Base-by-base conservation (phyloP, 2,797 vertebrate genomes). In the Labeo calbasu region DNA sequence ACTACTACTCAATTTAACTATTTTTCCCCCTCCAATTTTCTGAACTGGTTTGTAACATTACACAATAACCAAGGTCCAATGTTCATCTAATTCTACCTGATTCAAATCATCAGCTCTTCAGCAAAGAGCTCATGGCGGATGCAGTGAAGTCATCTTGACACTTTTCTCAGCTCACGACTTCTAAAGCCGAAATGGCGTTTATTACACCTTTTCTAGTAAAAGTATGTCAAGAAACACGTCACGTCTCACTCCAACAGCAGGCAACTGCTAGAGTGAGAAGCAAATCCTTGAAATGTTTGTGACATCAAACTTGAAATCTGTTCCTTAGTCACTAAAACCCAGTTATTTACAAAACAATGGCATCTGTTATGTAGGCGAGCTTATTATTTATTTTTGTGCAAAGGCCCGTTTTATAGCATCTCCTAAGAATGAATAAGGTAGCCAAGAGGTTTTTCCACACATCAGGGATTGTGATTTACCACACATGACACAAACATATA, bases 331-430 rank as follows among this genome's bases (percentile, higher is more conserved):
- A 51, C 68, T 21, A 32, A 65, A 28, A 83, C 48, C 55, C 55
- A 3, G 59, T 28, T 68, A 78, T 84, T 86, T 70, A 71, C 73
- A 79, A 86, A 86, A 80, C 68, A 85, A 79, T 48, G 66, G 48
- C 84, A 86, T 89, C 87, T 84, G 86, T 85, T 87, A 79, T 83
- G 86, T 81, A 84, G 79, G 87, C 63, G 86, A 88, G 51, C 61
- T 43, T 48, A 17, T 72, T 19, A 15, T 63, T 2, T 32, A 5
- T 73, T 63, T 17, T 83, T 84, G 79, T 57, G 53, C 53, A 71
- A 70, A 77, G 59, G 73, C 66, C 83, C 32, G 53, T 81, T 85
- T 85, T 82, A 84, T 70, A 66, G 51, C 77, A 68, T 84, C 21
- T 32, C 81, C 79, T 76, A 70, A 76, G 28, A 40, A 59, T 43